Evolutionary conservation across 2,113 vertebrate genomes (phyloP), one percentile per base, ranked within the genome.

Genomic region (Saccopteryx bilineata): DNA sequence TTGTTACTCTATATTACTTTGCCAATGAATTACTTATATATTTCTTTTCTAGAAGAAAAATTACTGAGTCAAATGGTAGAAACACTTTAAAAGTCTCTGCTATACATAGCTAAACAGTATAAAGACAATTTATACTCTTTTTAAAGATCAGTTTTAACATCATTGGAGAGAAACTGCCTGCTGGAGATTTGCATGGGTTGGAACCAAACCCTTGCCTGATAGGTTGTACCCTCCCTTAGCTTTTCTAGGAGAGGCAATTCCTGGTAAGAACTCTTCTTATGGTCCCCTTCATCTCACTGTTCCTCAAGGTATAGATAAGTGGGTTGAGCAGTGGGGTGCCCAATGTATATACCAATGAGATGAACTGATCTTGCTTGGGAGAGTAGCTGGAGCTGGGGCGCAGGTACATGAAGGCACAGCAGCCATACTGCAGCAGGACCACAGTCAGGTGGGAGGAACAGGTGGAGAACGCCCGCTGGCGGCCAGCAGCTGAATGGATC

Each of bases 241-340:
- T 72, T 17, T 52, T 89, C 6, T 9, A 39, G 63, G 71, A 72
- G 14, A 79, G 52, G 14, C 28, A 54, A 9, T 39, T 84, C 61
- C 71, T 93, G 60, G 48, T 60, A 7, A 97, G 54, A 7, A 96
- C 65, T 87, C 88, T 97, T 10, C 54, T 56, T 3, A 97, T 19
- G 31, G 96, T 83, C 13, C 13, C 78, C 65, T 97, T 95, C 74
- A 98, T 96, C 52, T 98, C 97, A 14, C 78, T 94, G 61, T 97
- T 98, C 39, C 97, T 98, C 83, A 98, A 78, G 7, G 96, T 97
- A 15, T 98, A 98, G 61, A 98, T 97, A 23, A 98, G 66, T 1
- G 97, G 98, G 48, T 98, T 98, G 88, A 98, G 84, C 14, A 97
- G 50, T 3, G 98, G 98, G 9, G 97, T 97, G 26, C 95, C 96